phyloP scores from a whole-genome alignment of 2,797 vertebrate species.

The Anguilla megastoma region DNA sequence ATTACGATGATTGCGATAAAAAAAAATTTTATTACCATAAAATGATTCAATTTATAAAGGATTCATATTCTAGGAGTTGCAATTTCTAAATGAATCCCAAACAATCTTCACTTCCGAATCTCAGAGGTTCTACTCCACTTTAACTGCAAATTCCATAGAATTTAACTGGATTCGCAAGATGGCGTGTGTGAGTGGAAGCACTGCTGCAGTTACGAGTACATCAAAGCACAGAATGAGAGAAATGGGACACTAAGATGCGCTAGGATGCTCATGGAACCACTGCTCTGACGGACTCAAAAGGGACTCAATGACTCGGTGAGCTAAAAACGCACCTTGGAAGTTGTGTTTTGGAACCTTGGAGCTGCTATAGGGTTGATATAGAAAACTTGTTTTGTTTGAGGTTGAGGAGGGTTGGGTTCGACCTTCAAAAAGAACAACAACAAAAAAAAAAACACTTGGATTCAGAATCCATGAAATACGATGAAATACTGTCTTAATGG shows the following conservation, averaged over 20 bases:
- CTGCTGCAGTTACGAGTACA: neutral
- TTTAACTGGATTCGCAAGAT: neutral
- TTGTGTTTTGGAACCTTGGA: conserved; percentile 81
- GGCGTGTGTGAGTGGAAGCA: conserved; percentile 9
- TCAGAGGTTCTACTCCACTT: neutral
- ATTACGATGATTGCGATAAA: neutral
- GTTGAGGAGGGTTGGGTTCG: conserved; percentile 80
- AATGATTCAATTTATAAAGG: neutral
- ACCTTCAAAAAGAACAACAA: conserved; percentile 66
- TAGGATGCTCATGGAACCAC: conserved; percentile 43
- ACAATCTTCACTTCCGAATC: neutral
- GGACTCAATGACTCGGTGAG: conserved; percentile 41
- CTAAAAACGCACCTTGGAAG: conserved; percentile 78
- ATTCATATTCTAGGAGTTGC: neutral
- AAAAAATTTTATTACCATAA: neutral
- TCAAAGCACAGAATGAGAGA: conserved; percentile 40
- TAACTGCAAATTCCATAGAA: neutral
- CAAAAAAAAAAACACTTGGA: conserved; percentile 31
- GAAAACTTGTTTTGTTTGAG: conserved; percentile 85
- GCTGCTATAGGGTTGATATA: conserved; percentile 85
- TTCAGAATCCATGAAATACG: conserved; percentile 16
- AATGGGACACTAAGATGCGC: conserved; percentile 35
- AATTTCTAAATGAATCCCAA: neutral
- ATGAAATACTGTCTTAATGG: conserved; percentile 8
- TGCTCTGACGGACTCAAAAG: conserved; percentile 42